Base-by-base conservation (phyloP, 1,140 invertebrate genomes). In the Acromyrmex charruanus region DNA sequence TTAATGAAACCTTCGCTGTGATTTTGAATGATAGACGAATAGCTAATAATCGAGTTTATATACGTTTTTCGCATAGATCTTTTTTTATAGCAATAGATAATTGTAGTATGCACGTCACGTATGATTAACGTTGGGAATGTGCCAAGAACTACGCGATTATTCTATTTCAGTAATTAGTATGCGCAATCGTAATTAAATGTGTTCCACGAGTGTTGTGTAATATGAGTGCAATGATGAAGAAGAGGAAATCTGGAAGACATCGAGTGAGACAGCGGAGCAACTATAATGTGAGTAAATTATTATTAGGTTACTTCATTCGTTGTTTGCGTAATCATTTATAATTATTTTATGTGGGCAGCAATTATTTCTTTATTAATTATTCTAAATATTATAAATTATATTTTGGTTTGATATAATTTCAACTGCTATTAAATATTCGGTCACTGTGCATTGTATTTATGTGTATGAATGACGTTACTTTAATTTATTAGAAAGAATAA, bases 361-460 rank as follows among this genome's bases (percentile, higher is more conserved):
- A 65, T 65, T 65, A 65, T 35, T 35, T 2, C 6, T 63, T 14
- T 63, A 65, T 35, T 35, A 31, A 65, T 65, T 65, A 65, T 65
- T 35, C 3, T n/a, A 16, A 18, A 18, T 16, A 5, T 65, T 65
- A 35, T 65, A 65, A 65, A 18, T 65, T 35, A 35, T 63, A 18
- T 18, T 18, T 63, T 5, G 14, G 28, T 28, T 63, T 31, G 61
- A 63, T 12, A 2, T 31, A 31, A 16, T 31, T 63, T 18, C 61
- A 63, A 39, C 0, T 5, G 31, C 5, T 35, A 6, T 35, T 35
- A 35, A 35, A 7, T 39, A 39, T 39, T 39, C 35, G 35, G 0
- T 6, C 0, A 6, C 7, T 39, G 35, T 39, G 35, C 35, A 39
- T 39, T 6, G 35, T 39, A 9, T 39, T 6, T 44, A 9, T 44